These are phyloP conservation scores for Lasioglossum calceatum DNA, from an alignment of 2,888 invertebrate species.

Conservation along the genomic window DNA sequence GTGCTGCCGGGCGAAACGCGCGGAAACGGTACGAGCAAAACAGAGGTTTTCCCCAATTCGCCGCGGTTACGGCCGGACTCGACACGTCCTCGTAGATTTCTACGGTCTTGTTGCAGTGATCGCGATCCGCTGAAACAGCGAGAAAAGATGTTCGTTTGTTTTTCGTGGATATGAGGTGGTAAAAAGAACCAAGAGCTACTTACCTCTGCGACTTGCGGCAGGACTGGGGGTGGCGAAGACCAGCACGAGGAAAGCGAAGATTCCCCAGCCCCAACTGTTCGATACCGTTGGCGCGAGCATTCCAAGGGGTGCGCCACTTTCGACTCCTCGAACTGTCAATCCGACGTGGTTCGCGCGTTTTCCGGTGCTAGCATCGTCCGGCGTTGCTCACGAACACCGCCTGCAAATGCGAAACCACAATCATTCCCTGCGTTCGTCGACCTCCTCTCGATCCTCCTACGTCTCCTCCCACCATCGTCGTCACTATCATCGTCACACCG, in stretches of 20 bases:
- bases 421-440: not conserved
- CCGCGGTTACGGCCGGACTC: slow-evolving; percentile 93
- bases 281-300: slow-evolving; percentile 71
- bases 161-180: not conserved
- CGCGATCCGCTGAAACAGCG: slow-evolving; percentile 87
- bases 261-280: slow-evolving; percentile 75
- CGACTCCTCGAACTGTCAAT: slow-evolving; percentile 72
- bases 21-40: slow-evolving; percentile 96
- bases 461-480: not conserved
- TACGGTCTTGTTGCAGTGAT: slow-evolving; percentile 97
- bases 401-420: slow-evolving; percentile 59
- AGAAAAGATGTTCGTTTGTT: not conserved
- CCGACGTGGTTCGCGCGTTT: slow-evolving; percentile 64
- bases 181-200: not conserved
- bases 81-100: slow-evolving; percentile 97
- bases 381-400: slow-evolving; percentile 63
- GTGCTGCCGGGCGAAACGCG: slow-evolving; percentile 93
- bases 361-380: slow-evolving; percentile 77
- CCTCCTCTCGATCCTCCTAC: not conserved
- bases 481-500: not conserved
- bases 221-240: slow-evolving; percentile 82
- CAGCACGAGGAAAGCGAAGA: slow-evolving; percentile 79
- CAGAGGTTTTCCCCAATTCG: slow-evolving; percentile 93
- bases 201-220: slow-evolving; percentile 82
- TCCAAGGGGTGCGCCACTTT: slow-evolving; percentile 58